Base-by-base conservation (phyloP, 2,888 invertebrate species). In the Ferdinandea cuprea region DNA sequence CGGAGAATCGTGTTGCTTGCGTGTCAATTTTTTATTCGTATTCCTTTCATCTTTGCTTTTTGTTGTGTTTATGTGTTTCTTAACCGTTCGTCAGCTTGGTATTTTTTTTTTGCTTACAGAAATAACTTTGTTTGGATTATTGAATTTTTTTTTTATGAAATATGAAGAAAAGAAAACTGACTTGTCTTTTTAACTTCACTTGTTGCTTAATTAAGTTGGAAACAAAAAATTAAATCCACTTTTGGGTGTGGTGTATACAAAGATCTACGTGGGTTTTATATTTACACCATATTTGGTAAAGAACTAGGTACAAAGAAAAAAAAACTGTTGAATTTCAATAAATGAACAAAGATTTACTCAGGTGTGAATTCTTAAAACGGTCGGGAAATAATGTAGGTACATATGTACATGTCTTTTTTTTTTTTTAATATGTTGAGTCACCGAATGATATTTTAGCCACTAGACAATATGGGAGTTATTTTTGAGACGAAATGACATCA, bases 1-100 rank as follows among this genome's bases (percentile, higher is more conserved):
- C 28, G 54, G 44, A 42, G 42, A 13, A n/a, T 17, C 17, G 3
- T 15, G 52, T 69, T 86, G 86, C 77, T 44, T 86, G 85, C 85
- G 85, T 86, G 85, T 86, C 84, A 85, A n/a, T 77, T 85, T 85
- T 78, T 50, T 32, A 21, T n/a, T 19, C 1, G 37, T 37, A 13
- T 13, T 52, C 37, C 17, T 1, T 28, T 32, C 17, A 11, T 42
- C 28, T 52, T 44, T 13, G 19, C 8, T 50, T 61, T n/a, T 46
- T 69, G 58, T 78, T 66, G 19, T 72, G 76, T 46, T 80, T 44
- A 21, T 68, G 21, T 7, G 21, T 5, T 56, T 72, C 17, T 52
- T n/a, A 1, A 17, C 37, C 9, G 19, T 21, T 37, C 9, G 19
- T 21, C 19, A 4, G 21, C 2, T 50, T 50, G 8, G 13, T 25